Evolutionary conservation across 1,140 invertebrate species (phyloP), one percentile per base, ranked within the genome.

Genomic region (Brachystomella parvula): DNA sequence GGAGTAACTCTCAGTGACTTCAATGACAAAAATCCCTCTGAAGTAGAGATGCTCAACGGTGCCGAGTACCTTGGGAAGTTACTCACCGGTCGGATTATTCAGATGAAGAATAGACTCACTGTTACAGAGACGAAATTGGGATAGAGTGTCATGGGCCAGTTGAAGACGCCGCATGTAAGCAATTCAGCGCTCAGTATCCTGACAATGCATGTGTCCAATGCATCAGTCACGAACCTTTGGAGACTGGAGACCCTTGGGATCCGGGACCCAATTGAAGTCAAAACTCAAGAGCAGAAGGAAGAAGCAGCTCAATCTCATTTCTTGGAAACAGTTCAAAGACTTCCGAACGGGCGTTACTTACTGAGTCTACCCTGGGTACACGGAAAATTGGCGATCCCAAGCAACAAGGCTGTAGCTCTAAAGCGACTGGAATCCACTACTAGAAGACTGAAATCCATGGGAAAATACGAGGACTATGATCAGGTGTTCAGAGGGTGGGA

Each of bases 81-180:
- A 0, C 26, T 69, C 1, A 77, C 77, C 0, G 76, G 75, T 19
- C 56, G 66, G 12, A 70, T 59, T n/a, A 24, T 64, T 39, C 29
- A 73, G 17, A 58, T 78, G 26, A 17, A 32, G 2, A 72, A 70
- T 61, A 75, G 76, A 1, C 61, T 78, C 19, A 69, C 75, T 12
- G 75, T 73, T n/a, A n/a, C 75, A 1, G 74, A 79, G 64, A 77
- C 76, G 0, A 31, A 66, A 15, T 63, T 78, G 1, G 77, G 75
- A 2, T 79, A 75, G 76, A 75, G 72, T 6, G n/a, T 78, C 0
- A 74, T 72, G 66, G 76, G 74, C 12, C 1, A 32, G 44, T 15
- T 15, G 44, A 57, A 32, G 35, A 26, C 26, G 19, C 24, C 44
- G 19, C 71, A 63, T 29, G 26, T 47, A 30, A 44, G 68, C 32